phyloP scores from a whole-genome alignment of 2,797 vertebrate genomes.

The Melanotaenia parkinsoni region DNA sequence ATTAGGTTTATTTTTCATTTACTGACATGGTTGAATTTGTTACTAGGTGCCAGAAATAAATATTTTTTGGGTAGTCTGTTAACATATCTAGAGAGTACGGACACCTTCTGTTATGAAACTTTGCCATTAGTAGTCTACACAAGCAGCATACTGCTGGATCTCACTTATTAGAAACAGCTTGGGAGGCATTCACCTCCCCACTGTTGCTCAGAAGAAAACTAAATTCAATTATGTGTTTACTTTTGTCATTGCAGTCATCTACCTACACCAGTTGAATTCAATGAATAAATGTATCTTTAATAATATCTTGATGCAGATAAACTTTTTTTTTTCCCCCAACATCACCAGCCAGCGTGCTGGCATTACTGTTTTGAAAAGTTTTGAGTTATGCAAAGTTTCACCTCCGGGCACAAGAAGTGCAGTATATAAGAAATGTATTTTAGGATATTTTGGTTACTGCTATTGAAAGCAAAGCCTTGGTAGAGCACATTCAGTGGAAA shows the following conservation, averaged over 20 bases:
- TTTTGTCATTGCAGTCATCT: constrained; percentile 12
- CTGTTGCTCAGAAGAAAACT: constrained; percentile 23
- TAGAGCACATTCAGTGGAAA: constrained; percentile 32
- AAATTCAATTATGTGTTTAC: constrained; percentile 6
- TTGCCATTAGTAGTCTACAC: background rate
- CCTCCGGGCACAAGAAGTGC: background rate
- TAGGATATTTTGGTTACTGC: background rate
- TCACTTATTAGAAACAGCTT: constrained; percentile 5
- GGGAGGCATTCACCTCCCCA: background rate
- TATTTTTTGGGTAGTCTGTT: background rate
- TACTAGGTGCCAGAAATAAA: background rate
- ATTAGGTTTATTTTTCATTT: background rate
- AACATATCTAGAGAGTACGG: background rate
- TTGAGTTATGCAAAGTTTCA: background rate
- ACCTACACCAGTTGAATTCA: constrained; percentile 1
- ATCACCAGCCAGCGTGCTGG: background rate
- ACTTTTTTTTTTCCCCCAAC: background rate
- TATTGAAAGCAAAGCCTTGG: background rate
- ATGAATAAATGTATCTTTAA: background rate
- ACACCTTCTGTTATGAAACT: background rate
- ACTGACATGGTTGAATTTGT: background rate
- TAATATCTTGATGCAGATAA: constrained; percentile 5
- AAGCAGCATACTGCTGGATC: background rate
- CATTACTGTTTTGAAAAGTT: background rate
- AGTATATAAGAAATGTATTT: constrained; percentile 10